A percentile compares a stretch with the other conserved stretches of the same genome.
These are phyloP conservation scores for Xyrauchen texanus DNA, from an alignment of 2,113 vertebrate species.

Conservation along the genomic window DNA sequence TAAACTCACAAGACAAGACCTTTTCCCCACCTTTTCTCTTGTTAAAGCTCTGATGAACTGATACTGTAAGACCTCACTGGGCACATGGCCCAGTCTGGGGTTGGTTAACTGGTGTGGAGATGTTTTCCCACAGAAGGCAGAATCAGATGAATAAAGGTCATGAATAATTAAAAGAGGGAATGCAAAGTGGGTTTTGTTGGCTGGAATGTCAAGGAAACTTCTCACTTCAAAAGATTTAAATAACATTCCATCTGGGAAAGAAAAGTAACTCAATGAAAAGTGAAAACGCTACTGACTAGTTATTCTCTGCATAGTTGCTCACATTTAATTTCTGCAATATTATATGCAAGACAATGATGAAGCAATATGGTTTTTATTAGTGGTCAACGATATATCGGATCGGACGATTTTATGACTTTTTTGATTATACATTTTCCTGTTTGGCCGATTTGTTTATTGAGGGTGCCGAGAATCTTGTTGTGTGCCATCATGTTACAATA, in stretches of 20 bases:
- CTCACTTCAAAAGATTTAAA: constrained; percentile 29
- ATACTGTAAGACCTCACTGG: constrained; percentile 62
- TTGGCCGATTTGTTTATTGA: no score
- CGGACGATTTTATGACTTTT: no score
- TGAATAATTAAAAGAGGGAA: constrained; percentile 58
- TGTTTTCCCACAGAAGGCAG: constrained; percentile 72
- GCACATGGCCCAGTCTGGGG: constrained; percentile 65
- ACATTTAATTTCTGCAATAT: background rate
- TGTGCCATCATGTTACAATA: no score
- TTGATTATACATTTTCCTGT: no score
- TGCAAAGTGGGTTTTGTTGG: constrained; percentile 55
- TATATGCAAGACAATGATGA: background rate
- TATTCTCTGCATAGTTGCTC: constrained; percentile 12
- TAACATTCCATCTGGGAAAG: background rate
- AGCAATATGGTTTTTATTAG: constrained; percentile 1
- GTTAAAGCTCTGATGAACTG: constrained; percentile 52
- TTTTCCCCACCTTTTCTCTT: constrained; percentile 63
- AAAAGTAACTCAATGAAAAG: background rate
- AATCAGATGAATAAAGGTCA: constrained; percentile 63
- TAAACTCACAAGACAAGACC: constrained; percentile 60
- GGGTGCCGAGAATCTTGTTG: no score
- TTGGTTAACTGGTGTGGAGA: constrained; percentile 67
- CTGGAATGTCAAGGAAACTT: constrained; percentile 34
- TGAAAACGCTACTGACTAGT: background rate
- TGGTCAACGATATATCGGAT: no score